Evolutionary conservation across 2,113 vertebrate species (phyloP), one percentile per base, ranked within the genome.

Genomic region (Perca fluviatilis): DNA sequence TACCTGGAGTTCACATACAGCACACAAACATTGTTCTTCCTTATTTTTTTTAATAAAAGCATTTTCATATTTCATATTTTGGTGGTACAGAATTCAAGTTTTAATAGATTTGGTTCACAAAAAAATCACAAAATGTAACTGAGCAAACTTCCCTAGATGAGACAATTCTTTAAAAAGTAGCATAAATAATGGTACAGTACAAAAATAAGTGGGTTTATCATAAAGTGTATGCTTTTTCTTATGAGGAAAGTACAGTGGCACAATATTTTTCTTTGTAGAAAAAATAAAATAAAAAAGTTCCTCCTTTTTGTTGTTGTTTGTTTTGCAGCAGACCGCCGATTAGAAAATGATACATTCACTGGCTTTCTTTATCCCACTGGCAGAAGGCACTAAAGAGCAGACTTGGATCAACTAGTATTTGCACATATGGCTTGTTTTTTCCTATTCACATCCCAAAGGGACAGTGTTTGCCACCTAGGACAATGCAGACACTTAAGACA

Each of bases 141-240:
- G 58, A 92, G 69, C 64, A 93, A 86, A 89, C 82, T 78, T 93
- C 83, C 88, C 91, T 89, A 91, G 40, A 89, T 85, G 51, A 89
- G 70, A 92, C 86, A 93, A 62, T 77, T 86, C 61, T 83, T 91
- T 85, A 80, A 90, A 87, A 90, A 86, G 76, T 91, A 89, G 58
- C 89, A 94, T 95, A 95, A 95, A 95, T 94, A 95, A 93, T 18
- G 56, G 54, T 90, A 92, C 75, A 89, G 90, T 95, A 95, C 87
- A 96, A 96, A 96, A 95, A 95, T 91, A 95, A 86, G 87, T 91
- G 74, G 88, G 84, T 87, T 91, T 82, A 80, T 90, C 70, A 84
- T 78, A 84, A 93, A 69, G 15, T 56, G 57, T 83, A 12, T 33
- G 27, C 27, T 68, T 67, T 64, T 79, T 68, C 76, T 84, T 74